A percentile compares a stretch with the other conserved stretches of the same genome.
phyloP scores from a whole-genome alignment of 2,888 invertebrate species.

The Platerodrilus igneus region DNA sequence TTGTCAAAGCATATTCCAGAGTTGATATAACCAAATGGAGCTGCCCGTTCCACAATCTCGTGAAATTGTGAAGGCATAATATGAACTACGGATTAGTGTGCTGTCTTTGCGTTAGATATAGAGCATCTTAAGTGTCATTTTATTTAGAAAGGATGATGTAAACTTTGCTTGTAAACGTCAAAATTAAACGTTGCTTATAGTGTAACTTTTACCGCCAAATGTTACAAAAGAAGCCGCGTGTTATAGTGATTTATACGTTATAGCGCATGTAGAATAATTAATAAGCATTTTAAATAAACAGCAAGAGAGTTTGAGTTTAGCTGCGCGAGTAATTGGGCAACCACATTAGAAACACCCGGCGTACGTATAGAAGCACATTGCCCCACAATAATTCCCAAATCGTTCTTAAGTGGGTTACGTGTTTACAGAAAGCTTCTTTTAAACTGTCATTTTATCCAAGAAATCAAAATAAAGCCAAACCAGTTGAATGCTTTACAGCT shows the following conservation, averaged over 20 bases:
- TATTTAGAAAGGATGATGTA: conserved; percentile 3
- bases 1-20: conserved; percentile 42
- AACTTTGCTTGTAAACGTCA: neutral
- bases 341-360: conserved; percentile 48
- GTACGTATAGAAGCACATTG: conserved; percentile 31
- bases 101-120: conserved; percentile 15
- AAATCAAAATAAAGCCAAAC: neutral
- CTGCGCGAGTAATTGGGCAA: conserved; percentile 42
- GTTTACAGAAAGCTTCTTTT: neutral
- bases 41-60: conserved; percentile 22
- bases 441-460: neutral
- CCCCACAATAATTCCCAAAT: conserved; percentile 28
- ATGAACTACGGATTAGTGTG: conserved; percentile 19
- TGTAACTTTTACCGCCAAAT: conserved; percentile 14
- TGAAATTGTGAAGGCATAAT: conserved; percentile 18
- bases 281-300: conserved; percentile 45
- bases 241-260: conserved; percentile 42
- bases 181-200: conserved; percentile 2
- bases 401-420: conserved; percentile 9
- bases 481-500: conserved; percentile 10
- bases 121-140: conserved; percentile 6
- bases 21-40: conserved; percentile 27
- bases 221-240: conserved; percentile 22
- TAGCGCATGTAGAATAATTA: conserved; percentile 47
- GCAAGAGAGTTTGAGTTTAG: conserved; percentile 38